Percentiles rank a stretch among this genome's conserved stretches.
These are phyloP conservation scores for Columba livia DNA, from an alignment of 2,113 vertebrate species.

Conservation along the genomic window DNA sequence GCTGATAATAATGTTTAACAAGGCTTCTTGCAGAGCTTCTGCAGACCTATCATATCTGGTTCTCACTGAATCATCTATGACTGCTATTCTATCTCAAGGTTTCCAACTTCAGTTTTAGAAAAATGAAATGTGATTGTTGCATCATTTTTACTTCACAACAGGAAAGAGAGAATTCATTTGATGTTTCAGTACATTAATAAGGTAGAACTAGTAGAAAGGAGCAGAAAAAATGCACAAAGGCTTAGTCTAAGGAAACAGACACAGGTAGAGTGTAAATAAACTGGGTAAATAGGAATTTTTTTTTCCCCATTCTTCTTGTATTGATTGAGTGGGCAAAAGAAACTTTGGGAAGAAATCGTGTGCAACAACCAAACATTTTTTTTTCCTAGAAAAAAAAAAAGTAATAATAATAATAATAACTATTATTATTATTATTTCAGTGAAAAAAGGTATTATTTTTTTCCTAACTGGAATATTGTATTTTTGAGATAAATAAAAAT, in stretches of 20 bases:
- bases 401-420: not conserved
- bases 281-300: not conserved
- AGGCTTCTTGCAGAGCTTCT: not conserved
- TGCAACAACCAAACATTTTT: not conserved
- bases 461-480: not conserved
- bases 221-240: not conserved
- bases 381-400: not conserved
- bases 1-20: constrained; percentile 8
- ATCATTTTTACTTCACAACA: not conserved
- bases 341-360: not conserved
- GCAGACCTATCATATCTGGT: not conserved
- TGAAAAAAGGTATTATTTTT: not conserved
- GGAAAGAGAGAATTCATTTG: not conserved
- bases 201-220: not conserved
- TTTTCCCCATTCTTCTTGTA: not conserved
- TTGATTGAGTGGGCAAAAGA: not conserved
- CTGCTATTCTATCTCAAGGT: not conserved
- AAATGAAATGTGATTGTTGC: constrained; percentile 8
- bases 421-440: not conserved
- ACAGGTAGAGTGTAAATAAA: not conserved
- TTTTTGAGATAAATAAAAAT: not conserved
- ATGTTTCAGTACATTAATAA: not conserved
- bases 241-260: not conserved
- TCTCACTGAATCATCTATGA: not conserved
- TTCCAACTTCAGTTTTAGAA: not conserved